A percentile compares a stretch with the other conserved stretches of the same genome.
These are phyloP conservation scores for Callyntrura sp. DNA, from an alignment of 2,888 invertebrate genomes.

Conservation along the genomic window DNA sequence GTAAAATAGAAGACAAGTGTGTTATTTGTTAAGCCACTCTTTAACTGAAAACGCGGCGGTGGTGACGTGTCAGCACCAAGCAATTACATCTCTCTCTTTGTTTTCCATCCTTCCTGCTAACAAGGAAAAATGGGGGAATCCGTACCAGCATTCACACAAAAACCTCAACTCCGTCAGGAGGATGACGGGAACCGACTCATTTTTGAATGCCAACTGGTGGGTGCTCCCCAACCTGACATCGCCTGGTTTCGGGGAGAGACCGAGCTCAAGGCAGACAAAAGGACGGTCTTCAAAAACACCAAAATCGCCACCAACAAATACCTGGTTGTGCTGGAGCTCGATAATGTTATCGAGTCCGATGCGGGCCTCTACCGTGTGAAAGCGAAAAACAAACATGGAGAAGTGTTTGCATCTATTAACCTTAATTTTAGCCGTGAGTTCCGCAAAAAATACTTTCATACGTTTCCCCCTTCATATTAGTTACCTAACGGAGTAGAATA, in stretches of 20 bases:
- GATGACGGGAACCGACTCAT: conserved; percentile 98
- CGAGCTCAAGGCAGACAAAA: conserved; percentile 92
- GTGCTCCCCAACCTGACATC: conserved; percentile 95
- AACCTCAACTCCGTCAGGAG: conserved; percentile 98
- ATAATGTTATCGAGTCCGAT: conserved; percentile 98
- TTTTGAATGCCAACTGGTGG: conserved; percentile 96
- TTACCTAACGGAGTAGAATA: too few species aligned
- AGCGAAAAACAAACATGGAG: conserved; percentile 98
- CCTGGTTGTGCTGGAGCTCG: conserved; percentile 96
- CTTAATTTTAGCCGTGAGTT: conserved; percentile 99
- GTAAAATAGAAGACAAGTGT: not conserved
- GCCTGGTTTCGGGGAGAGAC: conserved; percentile 96
- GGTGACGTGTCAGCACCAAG: not conserved
- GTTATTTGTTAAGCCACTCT: conserved; percentile 14
- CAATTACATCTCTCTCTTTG: not conserved
- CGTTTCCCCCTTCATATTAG: not conserved
- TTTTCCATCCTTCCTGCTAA: not conserved
- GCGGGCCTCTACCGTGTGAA: conserved; percentile 98
- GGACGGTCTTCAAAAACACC: conserved; percentile 95
- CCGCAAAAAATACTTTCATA: conserved; percentile 17
- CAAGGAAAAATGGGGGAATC: conserved; percentile 90
- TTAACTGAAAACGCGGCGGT: conserved; percentile 33
- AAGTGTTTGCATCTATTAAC: conserved; percentile 98
- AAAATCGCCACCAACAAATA: conserved; percentile 94
- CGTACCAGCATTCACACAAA: conserved; percentile 99